phyloP scores from a whole-genome alignment of 2,113 vertebrate species.

The Anarrhichthys ocellatus region DNA sequence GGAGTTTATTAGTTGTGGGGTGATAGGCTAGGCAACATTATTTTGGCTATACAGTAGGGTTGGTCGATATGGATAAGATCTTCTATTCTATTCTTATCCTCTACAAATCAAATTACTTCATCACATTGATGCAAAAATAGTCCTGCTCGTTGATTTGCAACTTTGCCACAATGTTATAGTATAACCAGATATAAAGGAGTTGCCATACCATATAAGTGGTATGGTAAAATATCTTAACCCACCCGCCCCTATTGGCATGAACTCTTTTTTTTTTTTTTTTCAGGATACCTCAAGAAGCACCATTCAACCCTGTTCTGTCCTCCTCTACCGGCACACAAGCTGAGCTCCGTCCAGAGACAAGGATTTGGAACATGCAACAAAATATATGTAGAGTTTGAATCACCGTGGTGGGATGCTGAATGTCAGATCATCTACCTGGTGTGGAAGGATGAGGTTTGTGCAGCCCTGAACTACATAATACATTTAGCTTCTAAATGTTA shows the following conservation, averaged over 20 bases:
- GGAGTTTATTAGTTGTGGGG: too few relatives aligned
- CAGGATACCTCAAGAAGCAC: conserved; percentile 89
- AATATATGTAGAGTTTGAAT: conserved; percentile 90
- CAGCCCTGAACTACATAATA: conserved; percentile 55
- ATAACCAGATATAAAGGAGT: too few relatives aligned
- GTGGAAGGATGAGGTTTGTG: conserved; percentile 84
- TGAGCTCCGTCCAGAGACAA: conserved; percentile 81
- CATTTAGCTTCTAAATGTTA: not conserved
- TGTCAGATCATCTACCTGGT: conserved; percentile 83
- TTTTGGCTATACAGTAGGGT: too few relatives aligned
- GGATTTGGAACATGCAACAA: conserved; percentile 95
- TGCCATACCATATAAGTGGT: too few relatives aligned
- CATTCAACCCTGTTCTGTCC: conserved; percentile 85
- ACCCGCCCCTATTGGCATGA: not conserved
- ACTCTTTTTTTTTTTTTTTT: not conserved
- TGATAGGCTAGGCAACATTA: too few relatives aligned
- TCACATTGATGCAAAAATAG: too few relatives aligned
- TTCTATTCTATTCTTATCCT: too few relatives aligned
- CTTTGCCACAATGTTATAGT: too few relatives aligned
- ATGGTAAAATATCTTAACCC: too few relatives aligned
- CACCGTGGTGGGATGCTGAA: conserved; percentile 88
- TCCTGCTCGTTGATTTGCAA: too few relatives aligned
- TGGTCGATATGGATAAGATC: too few relatives aligned
- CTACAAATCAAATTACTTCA: too few relatives aligned
- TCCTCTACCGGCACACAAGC: conserved; percentile 82